phyloP scores from a whole-genome alignment of 2,113 vertebrate genomes.

The Planiliza haematocheilus region DNA sequence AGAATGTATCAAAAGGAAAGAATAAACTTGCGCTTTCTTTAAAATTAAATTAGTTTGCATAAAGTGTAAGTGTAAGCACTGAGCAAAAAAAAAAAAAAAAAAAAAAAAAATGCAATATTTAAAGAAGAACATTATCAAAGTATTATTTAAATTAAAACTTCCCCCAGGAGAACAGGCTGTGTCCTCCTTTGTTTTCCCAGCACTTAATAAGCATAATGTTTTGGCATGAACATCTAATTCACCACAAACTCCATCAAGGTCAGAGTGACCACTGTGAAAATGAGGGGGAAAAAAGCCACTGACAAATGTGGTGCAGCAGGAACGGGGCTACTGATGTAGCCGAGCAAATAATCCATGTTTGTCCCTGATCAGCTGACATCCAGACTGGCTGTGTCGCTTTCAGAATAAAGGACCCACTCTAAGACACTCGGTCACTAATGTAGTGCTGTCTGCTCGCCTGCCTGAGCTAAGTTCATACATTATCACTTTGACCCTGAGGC shows the following conservation, averaged over 20 bases:
- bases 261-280: slow-evolving; percentile 27
- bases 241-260: slow-evolving; percentile 50
- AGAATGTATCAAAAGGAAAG: slow-evolving; percentile 1
- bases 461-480: slow-evolving; percentile 74
- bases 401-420: slow-evolving; percentile 37
- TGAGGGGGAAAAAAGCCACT: not conserved
- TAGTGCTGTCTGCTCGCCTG: slow-evolving; percentile 54
- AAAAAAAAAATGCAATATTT: slow-evolving; percentile 20
- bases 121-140: slow-evolving; percentile 25
- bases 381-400: slow-evolving; percentile 30
- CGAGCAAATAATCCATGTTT: slow-evolving; percentile 25
- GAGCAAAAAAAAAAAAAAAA: no score
- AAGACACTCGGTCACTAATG: slow-evolving; percentile 67
- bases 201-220: slow-evolving; percentile 38
- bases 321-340: slow-evolving; percentile 1
- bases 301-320: slow-evolving; percentile 29
- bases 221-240: slow-evolving; percentile 45
- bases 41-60: no score
- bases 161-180: not conserved
- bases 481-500: slow-evolving; percentile 77
- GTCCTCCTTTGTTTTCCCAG: slow-evolving; percentile 31
- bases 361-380: slow-evolving; percentile 19
- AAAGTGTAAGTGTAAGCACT: not conserved
- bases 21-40: slow-evolving; percentile 19
- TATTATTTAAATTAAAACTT: not conserved